phyloP scores from a whole-genome alignment of 2,888 invertebrate species.

The Schrankia costaestrigalis region DNA sequence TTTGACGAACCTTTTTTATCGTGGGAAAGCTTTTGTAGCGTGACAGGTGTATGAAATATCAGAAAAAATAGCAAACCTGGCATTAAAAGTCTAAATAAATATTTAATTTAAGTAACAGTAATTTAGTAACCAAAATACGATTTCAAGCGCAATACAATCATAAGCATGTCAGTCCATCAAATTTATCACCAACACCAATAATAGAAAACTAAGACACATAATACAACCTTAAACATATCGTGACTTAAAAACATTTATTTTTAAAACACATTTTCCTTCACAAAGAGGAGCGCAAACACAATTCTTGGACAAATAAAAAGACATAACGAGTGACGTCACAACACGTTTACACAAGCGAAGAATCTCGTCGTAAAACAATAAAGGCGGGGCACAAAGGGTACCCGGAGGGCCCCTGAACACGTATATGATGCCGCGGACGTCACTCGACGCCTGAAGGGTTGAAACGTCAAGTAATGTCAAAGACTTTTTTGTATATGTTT shows the following conservation, averaged over 20 bases:
- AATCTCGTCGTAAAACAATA: constrained; percentile 51
- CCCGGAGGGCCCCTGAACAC: constrained; percentile 22
- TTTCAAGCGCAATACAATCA: too few relatives aligned
- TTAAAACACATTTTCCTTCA: constrained; percentile 3
- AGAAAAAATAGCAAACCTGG: too few relatives aligned
- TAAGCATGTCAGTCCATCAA: too few relatives aligned
- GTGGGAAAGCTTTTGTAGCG: too few relatives aligned
- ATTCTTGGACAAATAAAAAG: constrained; percentile 18
- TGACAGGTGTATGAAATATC: too few relatives aligned
- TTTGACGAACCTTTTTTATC: too few relatives aligned
- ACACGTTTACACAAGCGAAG: constrained; percentile 27
- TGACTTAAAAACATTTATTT: background rate
- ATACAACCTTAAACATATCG: background rate
- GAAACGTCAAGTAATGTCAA: constrained; percentile 10
- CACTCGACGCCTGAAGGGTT: constrained; percentile 11
- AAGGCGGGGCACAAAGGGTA: constrained; percentile 40
- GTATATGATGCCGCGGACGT: constrained; percentile 9
- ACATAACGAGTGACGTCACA: constrained; percentile 23
- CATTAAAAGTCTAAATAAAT: too few relatives aligned
- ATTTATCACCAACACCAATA: too few relatives aligned
- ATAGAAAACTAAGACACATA: too few relatives aligned
- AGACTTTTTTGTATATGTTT: constrained; percentile 6
- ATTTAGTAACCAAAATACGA: too few relatives aligned
- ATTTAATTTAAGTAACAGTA: too few relatives aligned
- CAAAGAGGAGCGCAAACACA: constrained; percentile 3